Base-by-base conservation (phyloP, 1,140 invertebrate species). In the Saccostrea glomerata region DNA sequence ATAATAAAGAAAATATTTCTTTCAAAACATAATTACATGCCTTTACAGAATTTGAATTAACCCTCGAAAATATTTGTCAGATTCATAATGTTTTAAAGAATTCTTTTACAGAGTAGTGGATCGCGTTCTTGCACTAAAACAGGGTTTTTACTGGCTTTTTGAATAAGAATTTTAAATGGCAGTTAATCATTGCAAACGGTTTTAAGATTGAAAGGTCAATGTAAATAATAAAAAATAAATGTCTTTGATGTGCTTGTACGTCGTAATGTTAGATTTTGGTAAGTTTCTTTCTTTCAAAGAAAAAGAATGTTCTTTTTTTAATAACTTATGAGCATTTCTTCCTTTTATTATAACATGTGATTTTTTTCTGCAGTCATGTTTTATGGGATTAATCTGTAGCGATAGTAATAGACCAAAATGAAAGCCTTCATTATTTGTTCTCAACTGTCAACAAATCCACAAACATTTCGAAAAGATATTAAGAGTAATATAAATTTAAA, bases 401-500 rank as follows among this genome's bases (percentile, higher is more conserved):
- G 70, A 77, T 36, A 77, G 36, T 77, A 77, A 36, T 25, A 77
- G 23, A 9, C 30, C 70, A 12, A 15, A 36, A 77, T 77, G 25
- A 77, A 77, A 77, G 70, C 70, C 70, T 77, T 15, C 70, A 36
- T 77, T 77, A 36, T 77, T 30, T 77, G 70, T 25, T 77, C 70
- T 30, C 11, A 30, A 77, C 30, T 77, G 70, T 77, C 70, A 77
- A 77, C 70, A 77, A 25, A 77, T 77, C 70, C 70, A 30, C 70
- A 77, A 77, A 77, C 70, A 77, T 30, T 77, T 23, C 11, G 30
- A 77, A 77, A 30, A 77, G 70, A 77, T 77, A 84, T 84, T 84
- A 84, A 84, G 40, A 84, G 40, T 84, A 55, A 84, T 84, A 56
- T 55, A 84, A 84, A 84, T 55, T 82, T 54, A 55, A 55, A 20